phyloP scores from a whole-genome alignment of 1,140 invertebrate species.

The Trigoniulus corallinus region DNA sequence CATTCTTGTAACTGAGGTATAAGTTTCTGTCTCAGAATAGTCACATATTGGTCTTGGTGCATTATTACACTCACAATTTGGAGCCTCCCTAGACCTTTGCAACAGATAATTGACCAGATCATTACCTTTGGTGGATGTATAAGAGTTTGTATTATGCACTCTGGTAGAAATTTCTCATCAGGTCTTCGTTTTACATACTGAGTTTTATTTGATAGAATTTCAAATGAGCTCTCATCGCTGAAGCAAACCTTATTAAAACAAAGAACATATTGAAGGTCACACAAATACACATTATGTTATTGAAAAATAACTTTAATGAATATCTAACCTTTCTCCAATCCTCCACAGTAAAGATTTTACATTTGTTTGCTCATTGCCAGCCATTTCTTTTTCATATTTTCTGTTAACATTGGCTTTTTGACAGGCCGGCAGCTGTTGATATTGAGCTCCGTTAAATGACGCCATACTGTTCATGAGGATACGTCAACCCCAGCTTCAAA shows the following conservation, averaged over 20 bases:
- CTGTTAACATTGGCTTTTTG: not conserved
- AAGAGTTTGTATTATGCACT: not conserved
- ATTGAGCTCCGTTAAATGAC: not conserved
- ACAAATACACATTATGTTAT: no score
- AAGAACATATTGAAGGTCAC: no score
- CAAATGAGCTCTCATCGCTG: not conserved
- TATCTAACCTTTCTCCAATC: no score
- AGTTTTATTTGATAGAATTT: not conserved
- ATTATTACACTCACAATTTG: constrained; percentile 15
- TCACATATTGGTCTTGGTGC: constrained; percentile 13
- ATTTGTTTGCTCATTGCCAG: not conserved
- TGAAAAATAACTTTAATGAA: no score
- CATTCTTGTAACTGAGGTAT: constrained; percentile 14
- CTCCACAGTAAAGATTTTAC: no score
- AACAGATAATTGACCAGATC: constrained; percentile 13
- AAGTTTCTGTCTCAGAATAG: constrained; percentile 10
- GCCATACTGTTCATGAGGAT: not conserved
- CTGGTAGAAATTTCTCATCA: not conserved
- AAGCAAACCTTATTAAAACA: no score
- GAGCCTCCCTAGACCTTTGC: constrained; percentile 11
- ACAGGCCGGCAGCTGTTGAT: not conserved
- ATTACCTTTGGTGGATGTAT: constrained; percentile 5
- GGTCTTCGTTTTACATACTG: not conserved
- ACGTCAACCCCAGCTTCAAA: no score
- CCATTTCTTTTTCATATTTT: not conserved